Percentiles rank a stretch among this genome's conserved stretches.
Conservation (phyloP, 2,888 invertebrate genomes). For the Eupithecia exiguata region DNA sequence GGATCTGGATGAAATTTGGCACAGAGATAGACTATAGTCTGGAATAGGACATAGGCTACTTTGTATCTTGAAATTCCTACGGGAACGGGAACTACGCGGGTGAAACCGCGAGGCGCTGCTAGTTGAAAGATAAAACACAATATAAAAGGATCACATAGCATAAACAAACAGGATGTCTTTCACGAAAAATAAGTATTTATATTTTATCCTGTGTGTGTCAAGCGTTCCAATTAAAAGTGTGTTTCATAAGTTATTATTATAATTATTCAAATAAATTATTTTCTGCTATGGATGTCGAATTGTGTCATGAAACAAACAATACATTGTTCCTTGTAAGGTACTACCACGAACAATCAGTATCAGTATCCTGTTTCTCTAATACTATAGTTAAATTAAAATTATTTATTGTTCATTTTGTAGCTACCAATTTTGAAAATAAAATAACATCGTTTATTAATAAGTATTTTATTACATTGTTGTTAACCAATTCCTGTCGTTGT, state of each 20-base stretch:
- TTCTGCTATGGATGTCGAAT: background rate
- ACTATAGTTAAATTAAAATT: background rate
- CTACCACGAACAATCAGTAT: slow-evolving; percentile 43
- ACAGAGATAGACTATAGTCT: too few relatives aligned
- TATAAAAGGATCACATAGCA: background rate
- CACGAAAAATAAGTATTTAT: background rate
- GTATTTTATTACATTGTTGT: slow-evolving; percentile 17
- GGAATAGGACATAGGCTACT: too few relatives aligned
- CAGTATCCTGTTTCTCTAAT: background rate
- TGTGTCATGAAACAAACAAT: slow-evolving; percentile 13
- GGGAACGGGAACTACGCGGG: too few relatives aligned
- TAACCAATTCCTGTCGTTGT: slow-evolving; percentile 53
- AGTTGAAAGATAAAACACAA: background rate
- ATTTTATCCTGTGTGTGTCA: background rate
- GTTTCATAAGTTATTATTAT: slow-evolving; percentile 10
- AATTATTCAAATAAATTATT: background rate
- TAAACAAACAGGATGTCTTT: background rate
- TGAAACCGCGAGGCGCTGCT: too few relatives aligned
- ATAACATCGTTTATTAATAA: background rate
- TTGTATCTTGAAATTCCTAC: too few relatives aligned
- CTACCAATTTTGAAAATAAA: background rate
- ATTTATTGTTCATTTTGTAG: background rate
- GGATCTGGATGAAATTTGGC: too few relatives aligned
- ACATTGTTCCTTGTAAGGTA: slow-evolving; percentile 51
- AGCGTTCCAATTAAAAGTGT: slow-evolving; percentile 6